phyloP scores from a whole-genome alignment of 2,113 vertebrate genomes.

The Rostratula benghalensis region DNA sequence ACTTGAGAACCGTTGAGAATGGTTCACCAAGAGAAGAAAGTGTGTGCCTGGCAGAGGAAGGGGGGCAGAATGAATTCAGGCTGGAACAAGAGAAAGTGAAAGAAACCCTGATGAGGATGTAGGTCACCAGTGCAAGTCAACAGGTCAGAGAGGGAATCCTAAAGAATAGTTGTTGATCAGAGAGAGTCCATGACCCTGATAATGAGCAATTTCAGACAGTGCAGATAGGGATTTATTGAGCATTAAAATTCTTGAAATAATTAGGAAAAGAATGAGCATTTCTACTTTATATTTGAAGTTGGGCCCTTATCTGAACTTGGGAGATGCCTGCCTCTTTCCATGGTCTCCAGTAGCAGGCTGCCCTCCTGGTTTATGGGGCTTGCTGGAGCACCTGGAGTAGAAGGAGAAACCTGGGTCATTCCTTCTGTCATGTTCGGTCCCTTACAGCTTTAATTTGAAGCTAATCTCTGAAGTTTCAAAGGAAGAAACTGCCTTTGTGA shows the following conservation, averaged over 20 bases:
- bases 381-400: neutral
- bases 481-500: neutral
- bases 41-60: neutral
- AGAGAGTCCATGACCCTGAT: neutral
- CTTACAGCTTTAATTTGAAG: neutral
- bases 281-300: neutral
- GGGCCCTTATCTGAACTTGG: neutral
- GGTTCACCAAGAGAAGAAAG: neutral
- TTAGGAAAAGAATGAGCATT: neutral
- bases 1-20: slow-evolving; percentile 5
- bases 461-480: neutral
- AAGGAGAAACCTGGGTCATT: neutral
- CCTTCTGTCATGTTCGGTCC: neutral
- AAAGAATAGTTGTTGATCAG: neutral
- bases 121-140: neutral
- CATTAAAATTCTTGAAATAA: neutral
- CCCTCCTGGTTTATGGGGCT: neutral
- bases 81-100: neutral
- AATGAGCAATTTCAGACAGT: neutral
- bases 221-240: neutral
- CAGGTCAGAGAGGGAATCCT: neutral
- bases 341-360: neutral
- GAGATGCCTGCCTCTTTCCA: neutral
- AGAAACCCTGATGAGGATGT: neutral
- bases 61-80: neutral